These are phyloP conservation scores for Noctilio leporinus DNA, from an alignment of 2,113 vertebrate species.

Conservation along the genomic window DNA sequence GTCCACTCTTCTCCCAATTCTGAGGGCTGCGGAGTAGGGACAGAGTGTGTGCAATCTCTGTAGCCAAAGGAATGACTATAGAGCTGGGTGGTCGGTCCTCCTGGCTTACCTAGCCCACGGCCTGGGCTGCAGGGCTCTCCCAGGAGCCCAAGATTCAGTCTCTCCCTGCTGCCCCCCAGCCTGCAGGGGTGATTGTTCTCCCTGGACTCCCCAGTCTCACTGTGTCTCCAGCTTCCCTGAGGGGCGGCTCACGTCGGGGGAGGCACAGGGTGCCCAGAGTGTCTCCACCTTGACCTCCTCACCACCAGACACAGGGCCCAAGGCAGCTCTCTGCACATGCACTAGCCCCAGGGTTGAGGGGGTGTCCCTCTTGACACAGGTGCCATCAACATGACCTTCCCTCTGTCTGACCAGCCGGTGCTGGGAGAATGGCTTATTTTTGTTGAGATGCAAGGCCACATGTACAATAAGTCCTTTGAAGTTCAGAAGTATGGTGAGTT, in stretches of 20 bases:
- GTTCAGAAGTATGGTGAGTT: slow-evolving; percentile 94
- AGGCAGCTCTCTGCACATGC: neutral
- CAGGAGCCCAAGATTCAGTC: neutral
- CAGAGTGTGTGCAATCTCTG: neutral
- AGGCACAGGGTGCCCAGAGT: neutral
- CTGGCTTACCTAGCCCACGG: neutral
- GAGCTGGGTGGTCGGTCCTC: neutral
- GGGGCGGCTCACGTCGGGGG: neutral
- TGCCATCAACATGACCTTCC: slow-evolving; percentile 90
- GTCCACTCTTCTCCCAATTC: neutral
- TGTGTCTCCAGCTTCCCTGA: neutral
- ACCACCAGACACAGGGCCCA: neutral
- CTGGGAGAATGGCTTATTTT: slow-evolving; percentile 93
- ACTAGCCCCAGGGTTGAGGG: neutral
- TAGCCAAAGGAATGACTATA: neutral
- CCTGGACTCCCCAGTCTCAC: neutral
- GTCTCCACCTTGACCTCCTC: neutral
- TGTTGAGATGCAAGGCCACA: slow-evolving; percentile 89
- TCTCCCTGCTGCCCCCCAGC: too few species aligned
- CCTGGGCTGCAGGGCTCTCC: neutral
- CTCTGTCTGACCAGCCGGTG: slow-evolving; percentile 92
- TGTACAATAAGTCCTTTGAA: slow-evolving; percentile 92
- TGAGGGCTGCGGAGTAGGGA: neutral
- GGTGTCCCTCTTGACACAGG: slow-evolving; percentile 76
- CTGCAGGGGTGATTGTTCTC: too few species aligned